Base-by-base conservation (phyloP, 2,888 invertebrate species). In the Agonopterix heracliana region DNA sequence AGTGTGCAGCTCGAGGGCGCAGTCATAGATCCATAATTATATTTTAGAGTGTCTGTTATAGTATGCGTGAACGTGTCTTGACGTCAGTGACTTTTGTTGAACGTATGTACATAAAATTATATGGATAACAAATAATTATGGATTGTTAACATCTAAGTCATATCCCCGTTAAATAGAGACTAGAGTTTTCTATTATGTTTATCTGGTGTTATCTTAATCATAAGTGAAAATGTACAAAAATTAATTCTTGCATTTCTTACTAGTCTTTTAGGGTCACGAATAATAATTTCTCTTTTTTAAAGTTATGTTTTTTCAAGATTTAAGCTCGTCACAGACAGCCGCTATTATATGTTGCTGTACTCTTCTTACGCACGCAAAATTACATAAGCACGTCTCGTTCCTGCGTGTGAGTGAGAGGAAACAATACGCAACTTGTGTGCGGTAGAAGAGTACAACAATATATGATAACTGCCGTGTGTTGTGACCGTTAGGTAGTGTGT, bases 221-320 rank as follows among this genome's bases (percentile, higher is more conserved):
- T 87, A 87, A 81, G 86, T 72, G 71, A 79, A 80, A 80, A 78
- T 87, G 87, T 88, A 87, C 86, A 86, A 86, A 84, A 72, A 79
- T 73, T 59, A 79, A 74, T 75, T 78, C 74, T 76, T 84, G 85
- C 85, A 86, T 88, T 88, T 87, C 82, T 79, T 70, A 80, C 86
- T 87, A 88, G 88, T 88, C 86, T 77, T 66, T 74, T 85, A 83
- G 84, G 81, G 81, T 84, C 87, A 84, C 82, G 73, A 76, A 12
- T 41, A 41, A 70, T 68, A 49, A 26, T 63, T 55, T 64, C 56
- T 65, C 62, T 59, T 65, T 68, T 68, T 72, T 68, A 55, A 66
- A 65, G 68, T 62, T 65, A 65, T 68, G n/a, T 71, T 60, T 26
- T 26, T 26, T 26, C 26, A 26, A 26, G 5, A 26, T 26, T 26